Conservation (phyloP, 2,113 vertebrate species). For the Raphicerus campestris region DNA sequence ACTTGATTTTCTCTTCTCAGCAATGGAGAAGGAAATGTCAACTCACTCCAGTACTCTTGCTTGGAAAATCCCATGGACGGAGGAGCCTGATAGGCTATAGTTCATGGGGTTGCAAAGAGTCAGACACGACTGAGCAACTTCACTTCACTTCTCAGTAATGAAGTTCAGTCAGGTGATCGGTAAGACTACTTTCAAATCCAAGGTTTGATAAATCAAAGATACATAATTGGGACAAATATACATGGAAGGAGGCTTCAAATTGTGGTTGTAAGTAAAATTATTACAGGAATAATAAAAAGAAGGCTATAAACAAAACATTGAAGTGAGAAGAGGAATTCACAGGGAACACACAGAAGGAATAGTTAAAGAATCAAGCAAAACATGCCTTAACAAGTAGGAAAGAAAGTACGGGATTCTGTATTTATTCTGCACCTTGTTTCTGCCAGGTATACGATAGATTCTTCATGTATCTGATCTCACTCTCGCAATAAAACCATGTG, state of each 20-base stretch:
- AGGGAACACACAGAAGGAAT: neutral
- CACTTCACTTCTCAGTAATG: neutral
- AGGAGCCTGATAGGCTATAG: no score
- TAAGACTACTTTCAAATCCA: neutral
- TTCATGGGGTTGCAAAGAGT: no score
- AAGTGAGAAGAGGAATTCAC: neutral
- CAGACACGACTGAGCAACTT: no score
- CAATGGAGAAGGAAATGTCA: neutral
- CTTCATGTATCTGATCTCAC: neutral
- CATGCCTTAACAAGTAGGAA: neutral
- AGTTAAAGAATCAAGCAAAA: neutral
- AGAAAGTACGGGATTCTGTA: neutral
- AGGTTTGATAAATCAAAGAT: neutral
- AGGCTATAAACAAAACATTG: neutral
- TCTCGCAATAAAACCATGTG: neutral
- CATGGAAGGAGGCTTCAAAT: neutral
- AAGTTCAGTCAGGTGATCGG: neutral
- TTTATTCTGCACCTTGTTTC: neutral
- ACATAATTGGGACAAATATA: neutral
- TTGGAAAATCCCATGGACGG: no score
- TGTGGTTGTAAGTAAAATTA: neutral
- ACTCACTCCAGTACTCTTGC: no score
- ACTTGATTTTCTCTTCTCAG: neutral
- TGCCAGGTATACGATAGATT: neutral
- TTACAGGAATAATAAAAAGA: neutral